Evolutionary conservation across 2,888 invertebrate species (phyloP), one percentile per base, ranked within the genome.

Genomic region (Lithophane ornitopus): DNA sequence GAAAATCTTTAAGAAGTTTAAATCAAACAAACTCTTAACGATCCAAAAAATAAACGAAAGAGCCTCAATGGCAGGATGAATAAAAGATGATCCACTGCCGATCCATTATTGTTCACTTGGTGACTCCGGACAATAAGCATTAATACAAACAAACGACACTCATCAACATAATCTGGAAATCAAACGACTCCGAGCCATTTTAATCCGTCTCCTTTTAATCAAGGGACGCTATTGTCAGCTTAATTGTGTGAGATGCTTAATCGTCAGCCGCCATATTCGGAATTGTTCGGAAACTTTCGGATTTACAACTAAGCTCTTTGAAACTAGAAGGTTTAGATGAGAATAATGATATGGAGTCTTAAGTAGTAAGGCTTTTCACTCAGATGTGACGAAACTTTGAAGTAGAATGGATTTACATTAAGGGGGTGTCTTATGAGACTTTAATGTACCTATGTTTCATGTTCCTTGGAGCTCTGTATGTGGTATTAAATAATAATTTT

Each of bases 201-300:
- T 84, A 89, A 89, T 89, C 87, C 85, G 52, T 84, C 87, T 84
- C 86, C 87, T 89, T 90, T 90, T 90, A 90, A 91, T 91, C 89
- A 90, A 87, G 83, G 82, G 85, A 78, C 77, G 76, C 89, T 87
- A 89, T 91, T 91, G 90, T 90, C 88, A 88, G 90, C 88, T 85
- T 87, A 89, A 91, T 89, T 90, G 89, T 88, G 83, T 84, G 85
- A 85, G 83, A 86, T 82, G 84, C 84, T 87, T 87, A 87, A 86
- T 79, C 74, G 76, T 61, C 56, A 80, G 76, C 74, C 72, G 75
- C 77, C 78, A 79, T 84, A 85, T 82, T 85, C 65, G 61, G 66
- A 70, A 82, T 80, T 85, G 85, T 85, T 85, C 65, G 76, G 72
- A 79, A 88, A 88, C 81, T 86, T 87, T 81, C 76, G 67, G 81